A percentile compares a stretch with the other conserved stretches of the same genome.
These are phyloP conservation scores for Philereme vetulata DNA, from an alignment of 2,888 invertebrate genomes.

Conservation along the genomic window DNA sequence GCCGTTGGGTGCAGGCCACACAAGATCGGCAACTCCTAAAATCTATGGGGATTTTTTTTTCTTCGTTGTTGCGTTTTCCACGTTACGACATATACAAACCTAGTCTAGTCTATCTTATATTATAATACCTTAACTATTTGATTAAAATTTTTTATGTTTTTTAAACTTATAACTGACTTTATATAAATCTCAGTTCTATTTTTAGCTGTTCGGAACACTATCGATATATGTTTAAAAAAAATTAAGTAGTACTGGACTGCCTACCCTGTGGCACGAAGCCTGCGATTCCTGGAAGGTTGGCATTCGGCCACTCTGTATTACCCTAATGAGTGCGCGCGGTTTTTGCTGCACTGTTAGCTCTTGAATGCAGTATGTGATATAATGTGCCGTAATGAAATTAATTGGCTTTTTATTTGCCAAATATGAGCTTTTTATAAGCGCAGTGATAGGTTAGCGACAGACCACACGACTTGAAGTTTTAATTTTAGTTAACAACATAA, in stretches of 20 bases:
- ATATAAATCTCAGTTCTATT: too few species aligned
- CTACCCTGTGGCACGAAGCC: conserved; percentile 39
- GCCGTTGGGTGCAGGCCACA: too few species aligned
- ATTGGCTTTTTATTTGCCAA: conserved; percentile 15
- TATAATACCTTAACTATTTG: too few species aligned
- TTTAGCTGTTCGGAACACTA: too few species aligned
- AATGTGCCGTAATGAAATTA: conserved; percentile 14
- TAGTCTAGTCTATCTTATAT: too few species aligned
- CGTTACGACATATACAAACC: not conserved
- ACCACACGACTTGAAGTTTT: not conserved
- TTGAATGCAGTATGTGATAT: conserved; percentile 21
- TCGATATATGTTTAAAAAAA: not conserved
- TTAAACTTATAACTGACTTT: too few species aligned
- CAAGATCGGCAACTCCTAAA: too few species aligned
- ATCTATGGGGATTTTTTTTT: too few species aligned
- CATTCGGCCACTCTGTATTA: conserved; percentile 66
- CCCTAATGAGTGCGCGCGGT: conserved; percentile 63
- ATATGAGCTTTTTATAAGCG: conserved; percentile 2
- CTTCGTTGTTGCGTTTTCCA: too few species aligned
- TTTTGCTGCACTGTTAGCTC: conserved; percentile 31
- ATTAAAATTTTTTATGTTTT: too few species aligned
- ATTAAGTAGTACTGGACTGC: not conserved
- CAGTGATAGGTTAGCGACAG: not conserved
- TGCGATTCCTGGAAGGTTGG: conserved; percentile 61
- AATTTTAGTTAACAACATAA: not conserved